Conservation (phyloP, 1,140 invertebrate species). For the Cydia splendana region DNA sequence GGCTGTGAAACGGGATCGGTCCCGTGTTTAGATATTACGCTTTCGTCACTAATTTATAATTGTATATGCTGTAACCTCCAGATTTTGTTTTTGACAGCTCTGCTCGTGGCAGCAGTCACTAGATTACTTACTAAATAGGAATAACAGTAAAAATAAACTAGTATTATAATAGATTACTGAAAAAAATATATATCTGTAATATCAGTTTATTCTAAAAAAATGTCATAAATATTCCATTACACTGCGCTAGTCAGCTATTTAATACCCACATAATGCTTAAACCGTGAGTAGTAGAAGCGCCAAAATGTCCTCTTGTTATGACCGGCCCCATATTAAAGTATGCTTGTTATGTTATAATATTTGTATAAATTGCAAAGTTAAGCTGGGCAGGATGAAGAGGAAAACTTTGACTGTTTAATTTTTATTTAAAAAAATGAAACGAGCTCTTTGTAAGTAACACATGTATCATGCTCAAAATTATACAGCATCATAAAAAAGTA, state of each 20-base stretch:
- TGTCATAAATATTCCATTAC: slow-evolving; percentile 41
- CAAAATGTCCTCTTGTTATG: slow-evolving; percentile 18
- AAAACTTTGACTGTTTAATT: slow-evolving; percentile 19
- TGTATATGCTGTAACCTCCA: slow-evolving; percentile 43
- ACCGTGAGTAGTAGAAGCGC: neutral
- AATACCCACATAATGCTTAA: slow-evolving; percentile 36
- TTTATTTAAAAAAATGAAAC: slow-evolving; percentile 25
- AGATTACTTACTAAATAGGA: neutral
- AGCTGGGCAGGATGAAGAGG: slow-evolving; percentile 8
- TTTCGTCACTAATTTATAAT: slow-evolving; percentile 73
- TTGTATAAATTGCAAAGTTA: slow-evolving; percentile 8
- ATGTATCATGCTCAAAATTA: slow-evolving; percentile 31
- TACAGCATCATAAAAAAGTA: slow-evolving; percentile 26
- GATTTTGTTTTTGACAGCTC: slow-evolving; percentile 37
- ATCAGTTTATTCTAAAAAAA: slow-evolving; percentile 38
- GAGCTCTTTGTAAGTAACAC: slow-evolving; percentile 30
- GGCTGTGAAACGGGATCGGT: slow-evolving; percentile 71
- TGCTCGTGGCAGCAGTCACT: neutral
- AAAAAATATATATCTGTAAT: slow-evolving; percentile 36
- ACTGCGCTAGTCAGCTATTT: slow-evolving; percentile 40
- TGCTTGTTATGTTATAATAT: neutral
- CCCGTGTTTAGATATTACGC: slow-evolving; percentile 73
- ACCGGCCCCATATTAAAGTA: slow-evolving; percentile 37
- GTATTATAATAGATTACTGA: slow-evolving; percentile 6
- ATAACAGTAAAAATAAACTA: slow-evolving; percentile 18